phyloP scores from a whole-genome alignment of 2,888 invertebrate species.

The Hyposoter didymator region DNA sequence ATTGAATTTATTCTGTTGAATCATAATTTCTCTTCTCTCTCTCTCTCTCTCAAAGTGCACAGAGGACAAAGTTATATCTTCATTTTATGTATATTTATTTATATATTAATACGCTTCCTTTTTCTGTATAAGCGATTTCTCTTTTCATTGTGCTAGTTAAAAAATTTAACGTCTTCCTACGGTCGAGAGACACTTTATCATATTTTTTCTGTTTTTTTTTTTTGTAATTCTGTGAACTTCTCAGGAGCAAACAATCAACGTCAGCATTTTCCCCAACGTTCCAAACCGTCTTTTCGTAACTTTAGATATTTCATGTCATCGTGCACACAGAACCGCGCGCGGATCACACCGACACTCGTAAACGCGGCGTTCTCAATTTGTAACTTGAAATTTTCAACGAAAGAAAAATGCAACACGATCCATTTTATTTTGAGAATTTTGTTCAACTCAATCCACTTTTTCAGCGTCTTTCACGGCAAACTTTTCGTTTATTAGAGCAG shows the following conservation, averaged over 20 bases:
- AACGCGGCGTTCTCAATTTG: slow-evolving; percentile 19
- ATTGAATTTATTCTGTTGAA: slow-evolving; percentile 70
- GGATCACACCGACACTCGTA: slow-evolving; percentile 21
- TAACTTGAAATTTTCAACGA: slow-evolving; percentile 37
- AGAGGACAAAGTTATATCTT: slow-evolving; percentile 70
- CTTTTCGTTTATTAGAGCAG: not conserved
- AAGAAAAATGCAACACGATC: slow-evolving; percentile 2
- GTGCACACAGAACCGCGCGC: not conserved
- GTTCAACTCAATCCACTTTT: not conserved
- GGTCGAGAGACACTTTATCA: slow-evolving; percentile 35
- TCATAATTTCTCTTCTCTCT: slow-evolving; percentile 49
- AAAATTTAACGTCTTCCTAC: slow-evolving; percentile 52
- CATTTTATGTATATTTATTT: slow-evolving; percentile 66
- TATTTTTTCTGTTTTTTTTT: not conserved
- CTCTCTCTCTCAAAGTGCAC: slow-evolving; percentile 50
- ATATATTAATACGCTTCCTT: slow-evolving; percentile 69
- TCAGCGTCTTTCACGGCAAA: not conserved
- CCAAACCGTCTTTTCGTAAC: slow-evolving; percentile 44
- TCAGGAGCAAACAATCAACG: slow-evolving; percentile 50
- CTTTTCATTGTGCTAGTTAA: slow-evolving; percentile 51
- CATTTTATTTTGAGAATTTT: not conserved
- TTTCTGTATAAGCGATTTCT: slow-evolving; percentile 58
- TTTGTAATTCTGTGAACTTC: slow-evolving; percentile 34
- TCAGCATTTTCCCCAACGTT: slow-evolving; percentile 69
- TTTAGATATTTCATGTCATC: slow-evolving; percentile 18